Evolutionary conservation across 2,113 vertebrate species (phyloP).

Genomic region (Marmota monax): DNA sequence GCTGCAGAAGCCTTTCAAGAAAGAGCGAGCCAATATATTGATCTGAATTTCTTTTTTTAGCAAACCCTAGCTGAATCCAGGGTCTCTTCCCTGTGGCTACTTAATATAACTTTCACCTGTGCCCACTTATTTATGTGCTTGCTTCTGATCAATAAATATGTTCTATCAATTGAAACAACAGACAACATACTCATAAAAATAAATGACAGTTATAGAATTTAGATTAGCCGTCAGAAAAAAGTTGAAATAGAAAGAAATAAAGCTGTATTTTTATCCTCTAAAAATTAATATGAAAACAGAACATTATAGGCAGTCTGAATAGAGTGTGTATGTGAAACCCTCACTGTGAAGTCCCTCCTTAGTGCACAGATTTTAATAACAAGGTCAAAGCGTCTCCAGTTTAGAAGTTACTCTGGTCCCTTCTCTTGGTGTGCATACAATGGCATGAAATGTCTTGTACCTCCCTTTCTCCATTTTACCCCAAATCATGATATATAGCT

Average conservation of each 20-base stretch:
- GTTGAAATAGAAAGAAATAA: slow-evolving; percentile 13
- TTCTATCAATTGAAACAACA: slow-evolving; percentile 22
- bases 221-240: slow-evolving; percentile 21
- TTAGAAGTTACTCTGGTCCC: background rate
- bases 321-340: background rate
- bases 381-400: background rate
- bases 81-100: slow-evolving; percentile 7
- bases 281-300: background rate
- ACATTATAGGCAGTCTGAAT: background rate
- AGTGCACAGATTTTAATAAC: background rate
- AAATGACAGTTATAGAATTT: background rate
- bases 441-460: background rate
- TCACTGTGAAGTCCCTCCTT: background rate
- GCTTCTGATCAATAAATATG: slow-evolving; percentile 37
- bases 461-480: background rate
- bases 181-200: background rate
- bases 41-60: slow-evolving; percentile 56
- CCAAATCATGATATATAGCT: background rate
- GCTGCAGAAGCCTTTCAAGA: slow-evolving; percentile 44
- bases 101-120: slow-evolving; percentile 53
- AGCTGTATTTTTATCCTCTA: background rate
- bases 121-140: background rate
- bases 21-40: slow-evolving; percentile 49
- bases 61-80: slow-evolving; percentile 45
- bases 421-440: background rate